Conservation (phyloP, 2,888 invertebrate genomes). For the Dermolepida albohirtum region DNA sequence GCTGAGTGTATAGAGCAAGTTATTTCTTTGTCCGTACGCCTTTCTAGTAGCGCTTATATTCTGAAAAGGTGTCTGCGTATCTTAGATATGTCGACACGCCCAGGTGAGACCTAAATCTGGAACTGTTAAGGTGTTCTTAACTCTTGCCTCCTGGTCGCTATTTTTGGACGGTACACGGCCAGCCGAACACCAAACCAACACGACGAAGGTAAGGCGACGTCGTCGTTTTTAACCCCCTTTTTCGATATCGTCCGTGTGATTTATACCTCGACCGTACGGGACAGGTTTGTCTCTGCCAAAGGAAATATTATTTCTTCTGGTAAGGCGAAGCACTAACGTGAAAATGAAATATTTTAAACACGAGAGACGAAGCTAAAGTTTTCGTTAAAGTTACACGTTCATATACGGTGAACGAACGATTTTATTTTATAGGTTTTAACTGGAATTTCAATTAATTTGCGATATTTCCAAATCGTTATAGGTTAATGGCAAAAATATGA, state of each 20-base stretch:
- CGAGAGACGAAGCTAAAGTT: too few species aligned
- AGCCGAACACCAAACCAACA: slow-evolving; percentile 8
- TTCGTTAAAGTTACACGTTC: too few species aligned
- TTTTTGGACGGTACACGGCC: slow-evolving; percentile 13
- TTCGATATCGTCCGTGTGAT: slow-evolving; percentile 19
- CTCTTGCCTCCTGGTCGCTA: slow-evolving; percentile 14
- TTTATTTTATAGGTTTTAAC: too few species aligned
- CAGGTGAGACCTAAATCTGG: slow-evolving; percentile 47
- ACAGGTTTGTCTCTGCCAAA: slow-evolving; percentile 26
- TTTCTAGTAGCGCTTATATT: slow-evolving; percentile 41
- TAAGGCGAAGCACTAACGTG: too few species aligned
- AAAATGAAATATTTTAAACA: too few species aligned
- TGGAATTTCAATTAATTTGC: too few species aligned
- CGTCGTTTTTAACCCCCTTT: slow-evolving; percentile 22
- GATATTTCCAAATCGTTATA: too few species aligned
- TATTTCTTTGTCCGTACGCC: slow-evolving; percentile 45
- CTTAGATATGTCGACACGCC: slow-evolving; percentile 45
- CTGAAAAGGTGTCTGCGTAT: slow-evolving; percentile 47
- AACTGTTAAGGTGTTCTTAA: slow-evolving; percentile 32
- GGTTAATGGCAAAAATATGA: too few species aligned
- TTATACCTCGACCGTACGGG: slow-evolving; percentile 13
- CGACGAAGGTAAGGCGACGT: slow-evolving; percentile 20
- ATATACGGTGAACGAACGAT: too few species aligned
- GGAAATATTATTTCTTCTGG: slow-evolving; percentile 19
- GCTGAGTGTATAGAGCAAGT: slow-evolving; percentile 47